Base-by-base conservation (phyloP, 2,888 invertebrate species). In the Tetrapedia diversipes region DNA sequence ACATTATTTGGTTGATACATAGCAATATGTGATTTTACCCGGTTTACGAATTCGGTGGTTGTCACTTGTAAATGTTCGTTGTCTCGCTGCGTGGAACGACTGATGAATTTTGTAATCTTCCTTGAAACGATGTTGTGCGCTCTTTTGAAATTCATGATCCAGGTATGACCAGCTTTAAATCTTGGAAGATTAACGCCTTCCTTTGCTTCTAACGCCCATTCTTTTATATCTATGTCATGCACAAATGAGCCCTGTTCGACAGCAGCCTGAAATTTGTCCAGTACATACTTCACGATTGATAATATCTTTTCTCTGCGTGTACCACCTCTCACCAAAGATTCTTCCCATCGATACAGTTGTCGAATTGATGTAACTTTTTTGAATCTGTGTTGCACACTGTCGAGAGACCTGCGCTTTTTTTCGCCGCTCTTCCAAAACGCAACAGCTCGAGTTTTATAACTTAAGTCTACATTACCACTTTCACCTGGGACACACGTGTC, bases 391-490 rank as follows among this genome's bases (percentile, higher is more conserved):
- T 34, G 54, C 7, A 54, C 54, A 34, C 19, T 34, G 3, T 34
- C 34, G 11, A 34, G 34, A 34, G 34, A 10, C 14, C 3, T 34
- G n/a, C 11, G 34, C 1, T 2, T 22, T 34, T n/a, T 34, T 34
- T 54, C 19, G 7, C 11, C 34, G 10, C 34, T 34, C 34, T 10
- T 32, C 53, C 53, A 53, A 19, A 19, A 53, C 19, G 32, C 53
- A n/a, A 53, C 53, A n/a, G 53, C 53, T 34, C 34, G 32, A 19
- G 6, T 32, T 34, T 53, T 53, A 34, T 53, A 53, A 34, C 14
- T 19, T 0, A 53, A 53, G 53, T 34, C 34, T 53, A 53, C 51
- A 7, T 53, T 19, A 43, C 39, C 39, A 39, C 39, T 39, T 39
- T 39, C 39, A 39, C 39, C 39, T 14, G 39, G 39, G 39, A 39